Evolutionary conservation across 23 tunicate genomes (phyloP), one percentile per base, ranked within the genome.

Genomic region (Botrylloides violaceus): DNA sequence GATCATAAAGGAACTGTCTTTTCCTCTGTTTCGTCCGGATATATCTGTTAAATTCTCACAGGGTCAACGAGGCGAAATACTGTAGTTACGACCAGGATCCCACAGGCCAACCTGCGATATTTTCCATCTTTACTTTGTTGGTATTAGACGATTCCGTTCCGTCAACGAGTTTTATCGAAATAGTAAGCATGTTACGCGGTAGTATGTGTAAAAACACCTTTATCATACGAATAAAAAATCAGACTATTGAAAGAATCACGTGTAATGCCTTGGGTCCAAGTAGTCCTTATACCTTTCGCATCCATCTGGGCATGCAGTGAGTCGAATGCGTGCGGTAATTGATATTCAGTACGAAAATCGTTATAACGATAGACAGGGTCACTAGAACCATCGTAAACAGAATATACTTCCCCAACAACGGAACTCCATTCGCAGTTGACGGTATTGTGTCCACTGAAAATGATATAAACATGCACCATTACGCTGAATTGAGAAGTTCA

Each of bases 371-470:
- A 3, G 98, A 92, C 5, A 92, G 70, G 59, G 90, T 76, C 32
- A 83, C 91, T 66, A 92, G 61, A 9, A 84, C 48, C 98, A 92
- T 92, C 35, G 98, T 92, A 73, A 92, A 92, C 59, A 92, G 73
- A 47, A 92, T 92, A 70, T 92, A 92, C 65, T 78, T 78, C 28
- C 98, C 87, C 34, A 92, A 71, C 50, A 92, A 31, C 23, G 98
- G 98, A 20, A 92, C 92, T 2, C 92, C 98, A 23, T 84, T 83
- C 19, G 98, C 98, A 7, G 98, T 92, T 28, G 98, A 84, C 2
- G 98, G 98, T 32, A 92, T 80, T 0, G 98, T 80, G 62, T 92
- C 98, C 27, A 92, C 98, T 87, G 63, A 2, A 74, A 71, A 47
- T 7, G 23, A 32, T 15, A n/a, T n/a, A n/a, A n/a, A n/a, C n/a